These are phyloP conservation scores for Oenanthe melanoleuca DNA, from an alignment of 2,113 vertebrate genomes.

Conservation along the genomic window DNA sequence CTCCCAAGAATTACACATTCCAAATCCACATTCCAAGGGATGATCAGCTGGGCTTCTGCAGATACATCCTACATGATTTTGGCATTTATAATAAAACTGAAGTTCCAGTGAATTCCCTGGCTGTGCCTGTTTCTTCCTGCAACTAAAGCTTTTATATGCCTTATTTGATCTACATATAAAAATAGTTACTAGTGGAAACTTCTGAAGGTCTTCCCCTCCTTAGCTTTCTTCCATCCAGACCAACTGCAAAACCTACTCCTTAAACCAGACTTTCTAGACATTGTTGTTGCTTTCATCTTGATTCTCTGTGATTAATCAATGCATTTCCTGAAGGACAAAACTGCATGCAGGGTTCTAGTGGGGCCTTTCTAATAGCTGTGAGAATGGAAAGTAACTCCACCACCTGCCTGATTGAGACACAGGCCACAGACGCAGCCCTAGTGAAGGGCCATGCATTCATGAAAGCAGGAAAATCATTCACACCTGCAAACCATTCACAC, in stretches of 20 bases:
- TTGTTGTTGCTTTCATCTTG: not conserved
- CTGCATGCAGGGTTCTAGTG: not conserved
- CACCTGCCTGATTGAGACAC: not conserved
- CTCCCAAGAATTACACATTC: not conserved
- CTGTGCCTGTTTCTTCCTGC: not conserved
- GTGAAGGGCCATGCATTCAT: not conserved
- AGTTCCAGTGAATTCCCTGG: not conserved
- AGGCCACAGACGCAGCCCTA: accelerated
- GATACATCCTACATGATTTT: not conserved
- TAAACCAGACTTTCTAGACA: not conserved
- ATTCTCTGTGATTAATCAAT: not conserved
- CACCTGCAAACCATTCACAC: not conserved
- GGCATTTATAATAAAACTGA: not conserved
- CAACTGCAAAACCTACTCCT: not conserved
- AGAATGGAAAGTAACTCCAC: not conserved
- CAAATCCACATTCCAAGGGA: not conserved
- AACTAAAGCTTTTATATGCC: not conserved
- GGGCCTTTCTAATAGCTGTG: not conserved
- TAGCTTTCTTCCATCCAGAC: not conserved
- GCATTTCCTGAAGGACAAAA: not conserved
- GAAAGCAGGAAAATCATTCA: not conserved
- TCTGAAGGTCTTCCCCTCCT: not conserved
- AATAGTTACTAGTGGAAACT: not conserved
- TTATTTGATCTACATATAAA: not conserved
- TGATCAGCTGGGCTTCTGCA: not conserved